Evolutionary conservation across 2,113 vertebrate genomes (phyloP).

Genomic region (Sceloporus tristichus): DNA sequence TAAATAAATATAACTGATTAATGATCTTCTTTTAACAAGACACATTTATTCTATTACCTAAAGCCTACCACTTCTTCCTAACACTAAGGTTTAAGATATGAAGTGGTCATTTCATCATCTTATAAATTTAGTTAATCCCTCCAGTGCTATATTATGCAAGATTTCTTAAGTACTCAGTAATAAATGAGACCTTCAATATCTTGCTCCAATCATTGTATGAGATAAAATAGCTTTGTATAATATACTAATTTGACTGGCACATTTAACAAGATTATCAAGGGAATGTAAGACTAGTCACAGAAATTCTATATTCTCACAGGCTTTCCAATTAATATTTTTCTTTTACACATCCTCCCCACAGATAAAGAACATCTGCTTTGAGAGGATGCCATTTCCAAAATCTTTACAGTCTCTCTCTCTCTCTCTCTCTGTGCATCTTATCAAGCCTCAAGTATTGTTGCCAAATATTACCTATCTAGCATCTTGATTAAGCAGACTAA

Average conservation of each 20-base stretch:
- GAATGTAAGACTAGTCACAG: neutral
- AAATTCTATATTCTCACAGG: neutral
- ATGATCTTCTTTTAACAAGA: neutral
- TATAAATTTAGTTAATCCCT: neutral
- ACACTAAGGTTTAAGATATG: neutral
- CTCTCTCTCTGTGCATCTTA: too few relatives aligned
- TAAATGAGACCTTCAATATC: neutral
- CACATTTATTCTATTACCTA: neutral
- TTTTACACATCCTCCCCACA: neutral
- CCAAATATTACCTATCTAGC: neutral
- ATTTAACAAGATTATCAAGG: neutral
- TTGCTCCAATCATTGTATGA: neutral
- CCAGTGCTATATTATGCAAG: neutral
- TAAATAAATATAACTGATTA: too few relatives aligned
- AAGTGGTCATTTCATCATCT: neutral
- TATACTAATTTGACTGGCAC: neutral
- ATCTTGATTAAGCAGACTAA: neutral
- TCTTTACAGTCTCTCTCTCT: neutral
- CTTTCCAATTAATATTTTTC: neutral
- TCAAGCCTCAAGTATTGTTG: too few relatives aligned
- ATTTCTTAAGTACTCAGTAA: neutral
- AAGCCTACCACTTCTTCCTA: neutral
- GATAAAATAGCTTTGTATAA: neutral
- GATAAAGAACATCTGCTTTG: neutral
- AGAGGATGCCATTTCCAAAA: neutral